phyloP scores from a whole-genome alignment of 1,140 invertebrate genomes.

The Lasioglossum albipes region DNA sequence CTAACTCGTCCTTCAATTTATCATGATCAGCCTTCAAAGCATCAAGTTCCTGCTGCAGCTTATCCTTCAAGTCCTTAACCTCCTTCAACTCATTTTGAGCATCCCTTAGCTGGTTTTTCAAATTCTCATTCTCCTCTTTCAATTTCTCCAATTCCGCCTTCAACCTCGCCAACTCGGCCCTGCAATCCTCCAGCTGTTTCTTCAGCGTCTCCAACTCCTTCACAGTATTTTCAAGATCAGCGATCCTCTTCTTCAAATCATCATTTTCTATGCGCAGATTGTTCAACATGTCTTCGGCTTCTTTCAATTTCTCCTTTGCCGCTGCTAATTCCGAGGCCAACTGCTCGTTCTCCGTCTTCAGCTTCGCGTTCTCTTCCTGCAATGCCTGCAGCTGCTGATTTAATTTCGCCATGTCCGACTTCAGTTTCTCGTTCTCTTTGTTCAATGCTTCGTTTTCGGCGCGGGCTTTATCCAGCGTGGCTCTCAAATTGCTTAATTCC shows the following conservation, averaged over 20 bases:
- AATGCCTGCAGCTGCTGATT: constrained; percentile 23
- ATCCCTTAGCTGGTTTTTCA: background rate
- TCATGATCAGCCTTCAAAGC: background rate
- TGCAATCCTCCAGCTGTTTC: constrained; percentile 24
- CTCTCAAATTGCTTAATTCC: constrained; percentile 51
- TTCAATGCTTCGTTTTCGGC: constrained; percentile 33
- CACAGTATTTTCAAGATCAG: constrained; percentile 17
- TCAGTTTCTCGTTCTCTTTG: constrained; percentile 7
- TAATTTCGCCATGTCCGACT: constrained; percentile 8
- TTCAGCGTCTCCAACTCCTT: constrained; percentile 8
- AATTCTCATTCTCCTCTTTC: constrained; percentile 24
- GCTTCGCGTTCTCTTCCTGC: background rate
- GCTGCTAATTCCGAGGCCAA: constrained; percentile 25
- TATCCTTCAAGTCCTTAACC: background rate
- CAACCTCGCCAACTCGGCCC: constrained; percentile 26
- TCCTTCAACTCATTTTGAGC: background rate
- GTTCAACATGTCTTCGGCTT: constrained; percentile 17
- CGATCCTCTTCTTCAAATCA: constrained; percentile 37
- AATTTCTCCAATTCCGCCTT: no score
- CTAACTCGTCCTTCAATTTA: background rate
- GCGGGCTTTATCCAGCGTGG: constrained; percentile 38
- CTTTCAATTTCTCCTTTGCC: constrained; percentile 31
- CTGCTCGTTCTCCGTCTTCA: constrained; percentile 15
- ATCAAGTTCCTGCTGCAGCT: background rate
- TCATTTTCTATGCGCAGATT: constrained; percentile 43